Base-by-base conservation (phyloP, 2,888 invertebrate species). In the Reticulitermes lucifugus region DNA sequence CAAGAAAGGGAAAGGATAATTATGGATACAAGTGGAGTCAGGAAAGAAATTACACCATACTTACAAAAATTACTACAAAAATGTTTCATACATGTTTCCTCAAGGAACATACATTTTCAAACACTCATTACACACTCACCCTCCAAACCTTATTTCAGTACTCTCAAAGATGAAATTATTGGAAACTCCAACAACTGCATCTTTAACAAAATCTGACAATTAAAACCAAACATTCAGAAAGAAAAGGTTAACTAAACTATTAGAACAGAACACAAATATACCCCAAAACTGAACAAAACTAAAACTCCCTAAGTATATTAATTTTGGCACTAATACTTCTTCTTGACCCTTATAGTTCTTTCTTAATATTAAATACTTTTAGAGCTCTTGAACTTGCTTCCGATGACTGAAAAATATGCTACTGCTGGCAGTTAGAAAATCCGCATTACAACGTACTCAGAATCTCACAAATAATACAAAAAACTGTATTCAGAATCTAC, bases 81-180 rank as follows among this genome's bases (percentile, higher is more conserved):
- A 73, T 21, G 65, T 73, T 21, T 29, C 21, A 35, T 21, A 41
- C 41, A 73, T 35, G 35, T 35, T 2, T 35, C 35, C 35, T 35
- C 35, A 73, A 21, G 25, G n/a, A n/a, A 71, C 35, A 35, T 4
- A 71, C 60, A 60, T 60, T 60, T 71, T 71, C 71, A 46, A 35
- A 70, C 29, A 41, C 7, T 3, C 41, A 73, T 73, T 70, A 73
- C 41, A 35, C 6, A 35, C 21, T 65, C 65, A 65, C 65, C 65
- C 14, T 25, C 25, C 7, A 65, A 25, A 65, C n/a, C n/a, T 10
- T 73, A 73, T 29, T 41, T 18, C 73, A 41, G 0, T 73, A 41
- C 73, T 73, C 25, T 41, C 73, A 73, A 4, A 73, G 73, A 73
- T 73, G 73, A 41, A 73, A 73, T 73, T 18, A 73, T 41, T 71